Base-by-base conservation (phyloP, 2,113 vertebrate species). In the Ameiurus melas region DNA sequence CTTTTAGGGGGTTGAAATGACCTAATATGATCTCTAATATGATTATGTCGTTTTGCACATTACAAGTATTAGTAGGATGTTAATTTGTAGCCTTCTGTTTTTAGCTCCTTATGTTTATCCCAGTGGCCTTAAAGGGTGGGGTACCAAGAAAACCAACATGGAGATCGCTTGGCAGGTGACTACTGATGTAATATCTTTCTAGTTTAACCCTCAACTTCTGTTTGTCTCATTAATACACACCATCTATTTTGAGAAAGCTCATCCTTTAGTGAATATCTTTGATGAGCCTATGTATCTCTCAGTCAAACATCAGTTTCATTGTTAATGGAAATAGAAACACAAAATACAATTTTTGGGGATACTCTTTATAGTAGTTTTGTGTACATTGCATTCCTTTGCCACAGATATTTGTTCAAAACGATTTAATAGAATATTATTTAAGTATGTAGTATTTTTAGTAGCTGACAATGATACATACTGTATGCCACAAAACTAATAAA, bases 91-190 rank as follows among this genome's bases (percentile, higher is more conserved):
- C 6, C 51, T 8, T 82, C 75, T 73, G 86, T 95, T 89, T 95
- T 89, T 92, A 99, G 98, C 97, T 66, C 98, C 98, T 20, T 97
- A 98, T 93, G 92, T 95, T 47, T 96, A 97, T 64, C 98, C 97
- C 1, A 92, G 92, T 0, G 97, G 96, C 7, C 95, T 99, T 17
- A 95, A 96, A 89, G 98, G 98, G 19, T 96, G 94, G 87, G 98
- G 98, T 57, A 96, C 96, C 88, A 95, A 95, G 51, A 98, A 97
- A 89, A 97, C 96, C 94, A 99, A 98, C 89, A 99, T 99, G 98
- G 97, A 99, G 93, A 99, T 99, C 92, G 98, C 95, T 0, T 99
- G 98, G 98, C 97, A 96, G 86, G 98, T 99, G 92, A 96, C 80
- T 30, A 60, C 7, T 70, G 43, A 58, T 58, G 1, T 19, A n/a